These are phyloP conservation scores for Heliconius ethilla DNA, from an alignment of 2,888 invertebrate genomes.

Conservation along the genomic window DNA sequence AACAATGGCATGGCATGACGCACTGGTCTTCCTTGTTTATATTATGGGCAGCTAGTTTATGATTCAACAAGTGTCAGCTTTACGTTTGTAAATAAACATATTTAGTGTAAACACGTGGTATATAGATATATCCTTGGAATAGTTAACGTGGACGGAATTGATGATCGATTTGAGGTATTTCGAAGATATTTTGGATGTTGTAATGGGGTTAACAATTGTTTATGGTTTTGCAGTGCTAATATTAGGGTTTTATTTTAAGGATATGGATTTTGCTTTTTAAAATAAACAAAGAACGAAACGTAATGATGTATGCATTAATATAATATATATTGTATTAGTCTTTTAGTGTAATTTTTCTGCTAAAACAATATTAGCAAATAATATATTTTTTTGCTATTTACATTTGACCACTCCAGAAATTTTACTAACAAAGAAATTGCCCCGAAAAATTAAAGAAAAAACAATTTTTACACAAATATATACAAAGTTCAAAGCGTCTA, in stretches of 20 bases:
- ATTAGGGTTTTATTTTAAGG: background rate
- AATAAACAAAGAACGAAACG: background rate
- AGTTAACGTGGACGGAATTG: slow-evolving; percentile 41
- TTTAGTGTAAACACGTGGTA: slow-evolving; percentile 43
- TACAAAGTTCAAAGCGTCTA: too few relatives aligned
- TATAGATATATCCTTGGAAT: slow-evolving; percentile 41
- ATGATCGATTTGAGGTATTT: slow-evolving; percentile 33
- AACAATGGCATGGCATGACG: slow-evolving; percentile 52
- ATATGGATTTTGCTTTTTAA: background rate
- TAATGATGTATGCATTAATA: too few relatives aligned
- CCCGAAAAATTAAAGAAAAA: too few relatives aligned
- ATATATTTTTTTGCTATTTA: too few relatives aligned
- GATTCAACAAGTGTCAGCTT: slow-evolving; percentile 56
- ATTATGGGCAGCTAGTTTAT: slow-evolving; percentile 58
- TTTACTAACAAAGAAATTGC: too few relatives aligned
- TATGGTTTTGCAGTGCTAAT: background rate
- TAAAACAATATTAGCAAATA: too few relatives aligned
- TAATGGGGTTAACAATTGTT: background rate
- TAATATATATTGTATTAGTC: too few relatives aligned
- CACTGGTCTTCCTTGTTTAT: slow-evolving; percentile 62
- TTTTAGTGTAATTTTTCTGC: too few relatives aligned
- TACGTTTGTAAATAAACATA: slow-evolving; percentile 43
- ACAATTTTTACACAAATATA: too few relatives aligned
- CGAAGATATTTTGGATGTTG: slow-evolving; percentile 10
- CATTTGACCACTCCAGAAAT: too few relatives aligned